phyloP scores from a whole-genome alignment of 2,888 invertebrate genomes.

The Drosophila tanythrix region DNA sequence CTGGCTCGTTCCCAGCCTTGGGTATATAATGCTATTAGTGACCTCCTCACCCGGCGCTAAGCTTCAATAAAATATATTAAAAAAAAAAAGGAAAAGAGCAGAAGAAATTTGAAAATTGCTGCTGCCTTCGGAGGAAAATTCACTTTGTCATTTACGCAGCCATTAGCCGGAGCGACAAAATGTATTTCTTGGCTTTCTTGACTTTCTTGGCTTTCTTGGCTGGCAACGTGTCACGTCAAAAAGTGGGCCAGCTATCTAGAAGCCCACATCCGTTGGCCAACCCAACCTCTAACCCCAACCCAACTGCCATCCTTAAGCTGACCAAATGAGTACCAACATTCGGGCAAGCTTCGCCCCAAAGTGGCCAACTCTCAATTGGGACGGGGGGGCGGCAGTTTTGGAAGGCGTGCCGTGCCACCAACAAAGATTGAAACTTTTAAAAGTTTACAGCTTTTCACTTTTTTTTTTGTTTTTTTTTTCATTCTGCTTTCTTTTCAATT shows the following conservation, averaged over 20 bases:
- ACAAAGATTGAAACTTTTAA: conserved; percentile 73
- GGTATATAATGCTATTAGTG: conserved; percentile 61
- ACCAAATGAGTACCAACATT: conserved; percentile 69
- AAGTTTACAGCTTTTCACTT: conserved; percentile 78
- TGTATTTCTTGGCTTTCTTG: conserved; percentile 41
- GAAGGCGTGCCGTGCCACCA: conserved; percentile 7
- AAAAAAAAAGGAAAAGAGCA: conserved; percentile 1
- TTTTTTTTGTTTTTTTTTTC: conserved; percentile 54
- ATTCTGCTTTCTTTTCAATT: conserved; percentile 68
- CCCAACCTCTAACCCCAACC: not conserved
- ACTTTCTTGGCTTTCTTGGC: conserved; percentile 3
- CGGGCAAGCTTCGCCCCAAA: conserved; percentile 40
- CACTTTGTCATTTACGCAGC: conserved; percentile 79
- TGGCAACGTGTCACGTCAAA: conserved; percentile 66
- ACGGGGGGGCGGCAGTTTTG: not conserved
- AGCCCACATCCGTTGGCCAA: not conserved
- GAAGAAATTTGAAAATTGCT: conserved; percentile 22
- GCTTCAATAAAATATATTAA: conserved; percentile 30
- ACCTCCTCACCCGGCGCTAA: conserved; percentile 41
- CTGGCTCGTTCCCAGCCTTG: conserved; percentile 27
- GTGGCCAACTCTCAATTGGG: conserved; percentile 46
- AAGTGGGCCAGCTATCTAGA: conserved; percentile 58
- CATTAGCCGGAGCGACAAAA: conserved; percentile 71
- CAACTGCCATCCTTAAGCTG: conserved; percentile 37
- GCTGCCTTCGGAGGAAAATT: conserved; percentile 59